These are phyloP conservation scores for Eupithecia centaureata DNA, from an alignment of 2,888 invertebrate species.

Conservation along the genomic window DNA sequence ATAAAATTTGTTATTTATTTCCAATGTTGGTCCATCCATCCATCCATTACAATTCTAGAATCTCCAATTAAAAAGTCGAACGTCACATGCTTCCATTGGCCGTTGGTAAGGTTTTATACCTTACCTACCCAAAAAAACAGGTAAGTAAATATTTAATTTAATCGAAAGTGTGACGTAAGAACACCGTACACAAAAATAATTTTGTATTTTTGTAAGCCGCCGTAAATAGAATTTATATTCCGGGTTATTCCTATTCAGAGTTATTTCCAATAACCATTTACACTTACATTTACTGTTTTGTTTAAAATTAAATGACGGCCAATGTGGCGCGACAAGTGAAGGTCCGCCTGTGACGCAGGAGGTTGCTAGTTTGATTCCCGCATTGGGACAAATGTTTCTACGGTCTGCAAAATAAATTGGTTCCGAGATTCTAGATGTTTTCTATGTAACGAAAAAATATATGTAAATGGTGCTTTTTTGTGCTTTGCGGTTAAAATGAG, in stretches of 20 bases:
- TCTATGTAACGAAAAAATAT: no score
- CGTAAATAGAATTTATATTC: background rate
- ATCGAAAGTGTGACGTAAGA: constrained; percentile 50
- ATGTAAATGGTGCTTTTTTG: no score
- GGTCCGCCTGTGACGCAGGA: no score
- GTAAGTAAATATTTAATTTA: constrained; percentile 58
- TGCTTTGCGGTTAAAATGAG: no score
- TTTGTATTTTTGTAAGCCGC: background rate
- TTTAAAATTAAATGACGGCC: no score
- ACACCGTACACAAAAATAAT: background rate
- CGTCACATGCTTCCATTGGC: background rate
- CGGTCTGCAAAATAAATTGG: no score
- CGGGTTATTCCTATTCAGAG: background rate
- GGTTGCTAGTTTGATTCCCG: no score
- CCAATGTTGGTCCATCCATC: background rate
- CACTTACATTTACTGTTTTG: no score
- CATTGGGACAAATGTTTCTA: no score
- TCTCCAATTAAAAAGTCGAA: constrained; percentile 10
- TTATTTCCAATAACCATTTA: background rate
- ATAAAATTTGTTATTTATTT: background rate
- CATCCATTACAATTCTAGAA: constrained; percentile 18
- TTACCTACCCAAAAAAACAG: constrained; percentile 46
- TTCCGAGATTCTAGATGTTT: no score
- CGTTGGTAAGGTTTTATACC: background rate
- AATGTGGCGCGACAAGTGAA: no score